phyloP scores from a whole-genome alignment of 2,888 invertebrate genomes.

The Lymantria dispar region DNA sequence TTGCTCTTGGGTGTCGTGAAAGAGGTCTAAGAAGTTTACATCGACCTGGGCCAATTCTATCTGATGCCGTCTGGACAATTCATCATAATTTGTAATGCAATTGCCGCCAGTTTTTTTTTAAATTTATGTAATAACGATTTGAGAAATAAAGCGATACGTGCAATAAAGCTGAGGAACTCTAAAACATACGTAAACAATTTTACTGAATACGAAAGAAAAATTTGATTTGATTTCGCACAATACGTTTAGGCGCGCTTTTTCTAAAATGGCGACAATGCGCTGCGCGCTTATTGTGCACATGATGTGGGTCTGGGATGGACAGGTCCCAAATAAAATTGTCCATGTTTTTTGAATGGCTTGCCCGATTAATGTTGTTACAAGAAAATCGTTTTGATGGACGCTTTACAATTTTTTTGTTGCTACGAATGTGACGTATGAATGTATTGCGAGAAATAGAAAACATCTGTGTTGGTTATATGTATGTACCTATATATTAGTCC shows the following conservation, averaged over 20 bases:
- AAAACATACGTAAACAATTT: neutral
- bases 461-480: neutral
- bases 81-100: too few species aligned
- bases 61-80: too few species aligned
- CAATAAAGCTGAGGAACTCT: neutral
- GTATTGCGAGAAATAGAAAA: conserved; percentile 25
- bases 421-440: conserved; percentile 34
- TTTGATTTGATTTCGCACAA: conserved; percentile 62
- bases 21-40: too few species aligned
- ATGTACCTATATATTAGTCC: neutral
- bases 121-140: neutral
- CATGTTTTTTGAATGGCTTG: conserved; percentile 64
- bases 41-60: too few species aligned
- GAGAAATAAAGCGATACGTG: too few species aligned
- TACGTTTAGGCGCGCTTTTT: conserved; percentile 51
- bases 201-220: conserved; percentile 25
- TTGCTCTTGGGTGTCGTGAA: too few species aligned
- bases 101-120: too few species aligned
- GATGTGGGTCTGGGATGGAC: conserved; percentile 68
- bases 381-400: conserved; percentile 72
- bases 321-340: conserved; percentile 52
- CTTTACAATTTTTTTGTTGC: conserved; percentile 55
- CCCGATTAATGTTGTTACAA: conserved; percentile 66
- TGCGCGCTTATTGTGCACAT: conserved; percentile 61
- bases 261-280: conserved; percentile 55